phyloP scores from a whole-genome alignment of 1,140 invertebrate species.

The Parapsyche elsis region DNA sequence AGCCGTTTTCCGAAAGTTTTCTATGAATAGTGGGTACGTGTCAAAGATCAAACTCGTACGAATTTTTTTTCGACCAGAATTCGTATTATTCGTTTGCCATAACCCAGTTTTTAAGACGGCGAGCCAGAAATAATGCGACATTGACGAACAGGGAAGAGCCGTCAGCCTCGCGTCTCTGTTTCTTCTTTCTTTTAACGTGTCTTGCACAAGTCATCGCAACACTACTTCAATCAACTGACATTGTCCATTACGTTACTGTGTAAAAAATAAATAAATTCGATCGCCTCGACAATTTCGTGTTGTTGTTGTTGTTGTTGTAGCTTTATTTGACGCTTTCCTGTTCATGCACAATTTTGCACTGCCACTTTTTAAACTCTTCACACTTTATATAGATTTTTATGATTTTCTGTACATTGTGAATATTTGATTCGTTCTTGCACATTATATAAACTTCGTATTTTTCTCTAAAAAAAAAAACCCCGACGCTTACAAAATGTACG shows the following conservation, averaged over 20 bases:
- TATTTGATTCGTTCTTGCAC: not conserved
- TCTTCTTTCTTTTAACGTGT: conserved; percentile 6
- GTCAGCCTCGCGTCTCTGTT: not conserved
- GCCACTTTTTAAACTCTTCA: too few species aligned
- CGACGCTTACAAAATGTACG: not conserved
- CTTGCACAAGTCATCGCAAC: not conserved
- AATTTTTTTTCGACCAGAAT: conserved; percentile 10
- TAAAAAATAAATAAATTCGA: not conserved
- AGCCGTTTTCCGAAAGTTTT: conserved; percentile 5
- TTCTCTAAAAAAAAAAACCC: not conserved
- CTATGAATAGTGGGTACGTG: conserved; percentile 17
- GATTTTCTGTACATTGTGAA: too few species aligned
- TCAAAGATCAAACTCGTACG: conserved; percentile 21
- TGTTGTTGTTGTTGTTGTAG: not conserved
- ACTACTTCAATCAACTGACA: not conserved
- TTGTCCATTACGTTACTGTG: not conserved
- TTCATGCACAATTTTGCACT: too few species aligned
- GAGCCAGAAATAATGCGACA: conserved; percentile 25
- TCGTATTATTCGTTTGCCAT: conserved; percentile 25
- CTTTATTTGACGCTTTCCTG: too few species aligned
- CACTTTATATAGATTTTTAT: too few species aligned
- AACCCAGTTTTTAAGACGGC: conserved; percentile 10
- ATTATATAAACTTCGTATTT: not conserved
- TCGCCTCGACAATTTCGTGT: not conserved
- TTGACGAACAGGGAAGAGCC: conserved; percentile 27